These are phyloP conservation scores for Psettodes erumei DNA, from an alignment of 2,113 vertebrate genomes.

Conservation along the genomic window DNA sequence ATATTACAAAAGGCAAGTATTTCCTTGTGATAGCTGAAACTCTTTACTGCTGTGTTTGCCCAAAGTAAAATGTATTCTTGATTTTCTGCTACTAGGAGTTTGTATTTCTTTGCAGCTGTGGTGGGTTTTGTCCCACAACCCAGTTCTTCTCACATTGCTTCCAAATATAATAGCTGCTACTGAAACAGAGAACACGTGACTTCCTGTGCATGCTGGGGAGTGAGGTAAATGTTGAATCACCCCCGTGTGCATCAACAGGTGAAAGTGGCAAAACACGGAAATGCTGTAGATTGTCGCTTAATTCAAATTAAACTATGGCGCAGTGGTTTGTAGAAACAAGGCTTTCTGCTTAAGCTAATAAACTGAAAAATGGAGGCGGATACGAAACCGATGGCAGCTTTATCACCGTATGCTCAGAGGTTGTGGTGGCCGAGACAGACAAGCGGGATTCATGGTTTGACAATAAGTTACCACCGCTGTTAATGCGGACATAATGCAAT, in stretches of 20 bases:
- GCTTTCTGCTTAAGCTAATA: conserved; percentile 1
- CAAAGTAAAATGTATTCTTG: neutral
- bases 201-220: conserved; percentile 24
- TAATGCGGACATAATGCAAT: conserved; percentile 43
- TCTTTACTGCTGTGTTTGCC: neutral
- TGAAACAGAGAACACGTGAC: conserved; percentile 32
- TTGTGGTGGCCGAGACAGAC: conserved; percentile 16
- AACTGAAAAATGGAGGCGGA: neutral
- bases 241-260: neutral
- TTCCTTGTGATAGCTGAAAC: neutral
- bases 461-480: conserved; percentile 28
- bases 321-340: too few species aligned
- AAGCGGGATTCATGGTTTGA: conserved; percentile 7
- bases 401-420: neutral
- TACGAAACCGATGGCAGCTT: neutral
- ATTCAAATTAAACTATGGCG: too few species aligned
- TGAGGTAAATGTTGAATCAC: neutral
- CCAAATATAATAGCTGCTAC: conserved; percentile 46
- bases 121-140: neutral
- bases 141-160: neutral
- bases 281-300: neutral
- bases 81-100: neutral
- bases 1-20: too few species aligned
- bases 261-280: neutral
- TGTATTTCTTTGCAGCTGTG: neutral